A percentile compares a stretch with the other conserved stretches of the same genome.
Conservation (phyloP, 2,888 invertebrate species). For the Troides oblongomaculatus region DNA sequence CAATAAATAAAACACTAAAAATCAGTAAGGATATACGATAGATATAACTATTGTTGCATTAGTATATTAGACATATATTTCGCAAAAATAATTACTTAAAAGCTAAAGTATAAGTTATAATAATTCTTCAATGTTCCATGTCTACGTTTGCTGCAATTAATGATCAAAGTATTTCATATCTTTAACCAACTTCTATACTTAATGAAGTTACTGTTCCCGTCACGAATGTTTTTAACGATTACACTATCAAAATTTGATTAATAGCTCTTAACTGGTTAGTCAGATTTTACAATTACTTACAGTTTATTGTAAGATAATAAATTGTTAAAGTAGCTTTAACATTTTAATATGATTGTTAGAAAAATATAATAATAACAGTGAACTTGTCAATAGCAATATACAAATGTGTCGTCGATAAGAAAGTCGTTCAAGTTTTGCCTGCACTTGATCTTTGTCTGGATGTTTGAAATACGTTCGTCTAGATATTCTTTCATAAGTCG, state of each 20-base stretch:
- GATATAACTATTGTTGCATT: too few relatives aligned
- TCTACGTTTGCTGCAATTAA: slow-evolving; percentile 14
- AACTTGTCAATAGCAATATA: too few relatives aligned
- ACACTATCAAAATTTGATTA: slow-evolving; percentile 8
- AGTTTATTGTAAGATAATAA: not conserved
- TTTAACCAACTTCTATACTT: slow-evolving; percentile 14
- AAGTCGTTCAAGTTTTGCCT: too few relatives aligned
- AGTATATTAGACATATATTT: too few relatives aligned
- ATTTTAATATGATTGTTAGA: too few relatives aligned
- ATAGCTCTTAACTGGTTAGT: slow-evolving; percentile 11
- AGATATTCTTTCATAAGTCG: too few relatives aligned
- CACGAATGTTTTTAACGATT: slow-evolving; percentile 16
- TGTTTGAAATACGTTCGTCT: too few relatives aligned
- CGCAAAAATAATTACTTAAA: too few relatives aligned
- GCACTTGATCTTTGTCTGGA: too few relatives aligned
- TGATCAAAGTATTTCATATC: slow-evolving; percentile 18
- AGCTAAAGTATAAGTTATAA: not conserved
- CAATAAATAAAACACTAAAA: not conserved
- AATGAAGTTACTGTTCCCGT: slow-evolving; percentile 14
- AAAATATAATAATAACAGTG: too few relatives aligned
- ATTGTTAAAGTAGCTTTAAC: not conserved
- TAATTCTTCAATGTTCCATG: not conserved
- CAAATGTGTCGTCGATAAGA: too few relatives aligned
- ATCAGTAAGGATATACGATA: too few relatives aligned
- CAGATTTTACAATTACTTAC: not conserved